Evolutionary conservation across 1,140 invertebrate genomes (phyloP).

Genomic region (Heliothis subflexa): DNA sequence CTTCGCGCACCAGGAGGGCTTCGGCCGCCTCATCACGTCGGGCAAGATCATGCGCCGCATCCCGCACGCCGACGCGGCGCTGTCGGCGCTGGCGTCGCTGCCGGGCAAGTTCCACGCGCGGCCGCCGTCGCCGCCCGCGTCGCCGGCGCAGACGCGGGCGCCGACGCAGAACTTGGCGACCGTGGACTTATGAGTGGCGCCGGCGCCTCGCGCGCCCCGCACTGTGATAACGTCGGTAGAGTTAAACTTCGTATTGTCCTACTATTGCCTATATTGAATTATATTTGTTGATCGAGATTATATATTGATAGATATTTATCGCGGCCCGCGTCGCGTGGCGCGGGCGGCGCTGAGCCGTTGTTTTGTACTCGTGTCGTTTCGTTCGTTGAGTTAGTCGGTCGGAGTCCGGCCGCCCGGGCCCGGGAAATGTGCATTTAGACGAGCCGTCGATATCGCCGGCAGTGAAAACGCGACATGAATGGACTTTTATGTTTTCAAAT

Average conservation of each 20-base stretch:
- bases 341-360: slow-evolving; percentile 20
- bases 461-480: slow-evolving; percentile 64
- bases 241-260: slow-evolving; percentile 82
- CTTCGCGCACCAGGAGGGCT: slow-evolving; percentile 98
- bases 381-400: slow-evolving; percentile 54
- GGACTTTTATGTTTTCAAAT: slow-evolving; percentile 41
- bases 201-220: slow-evolving; percentile 27
- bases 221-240: slow-evolving; percentile 80
- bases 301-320: slow-evolving; percentile 43
- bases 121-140: slow-evolving; percentile 59
- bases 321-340: slow-evolving; percentile 3
- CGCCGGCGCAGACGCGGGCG: slow-evolving; percentile 67
- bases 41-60: slow-evolving; percentile 98
- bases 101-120: slow-evolving; percentile 78
- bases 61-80: slow-evolving; percentile 88
- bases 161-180: slow-evolving; percentile 80
- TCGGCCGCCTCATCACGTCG: slow-evolving; percentile 98
- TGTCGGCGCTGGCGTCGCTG: slow-evolving; percentile 82
- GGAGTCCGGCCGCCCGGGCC: slow-evolving; percentile 58
- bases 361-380: slow-evolving; percentile 50
- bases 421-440: slow-evolving; percentile 73
- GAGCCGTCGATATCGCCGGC: slow-evolving; percentile 63
- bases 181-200: slow-evolving; percentile 72
- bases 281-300: slow-evolving; percentile 82
- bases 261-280: slow-evolving; percentile 75